Evolutionary conservation across 2,113 vertebrate species (phyloP).

Genomic region (Platichthys stellatus): DNA sequence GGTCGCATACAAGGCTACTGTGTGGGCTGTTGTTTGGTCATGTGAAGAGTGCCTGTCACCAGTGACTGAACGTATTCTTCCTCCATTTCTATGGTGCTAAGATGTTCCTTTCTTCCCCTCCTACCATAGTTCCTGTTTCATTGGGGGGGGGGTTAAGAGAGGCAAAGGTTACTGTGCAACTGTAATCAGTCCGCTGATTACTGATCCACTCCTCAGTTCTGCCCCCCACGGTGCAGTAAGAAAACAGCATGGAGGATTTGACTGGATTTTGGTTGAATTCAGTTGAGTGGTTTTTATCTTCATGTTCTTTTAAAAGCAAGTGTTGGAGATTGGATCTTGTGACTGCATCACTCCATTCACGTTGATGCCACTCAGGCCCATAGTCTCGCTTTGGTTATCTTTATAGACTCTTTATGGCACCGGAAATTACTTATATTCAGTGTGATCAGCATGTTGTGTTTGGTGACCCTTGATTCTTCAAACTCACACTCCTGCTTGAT

Average conservation of each 20-base stretch:
- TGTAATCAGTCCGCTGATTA: constrained; percentile 54
- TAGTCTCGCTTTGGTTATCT: constrained; percentile 42
- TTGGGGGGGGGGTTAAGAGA: constrained; percentile 21
- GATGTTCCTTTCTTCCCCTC: constrained; percentile 59
- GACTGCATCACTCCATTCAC: constrained; percentile 25
- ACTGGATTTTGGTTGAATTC: constrained; percentile 15
- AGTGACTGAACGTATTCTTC: constrained; percentile 77
- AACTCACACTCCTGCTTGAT: constrained; percentile 6
- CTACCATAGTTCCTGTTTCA: constrained; percentile 63
- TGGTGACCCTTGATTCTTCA: constrained; percentile 41
- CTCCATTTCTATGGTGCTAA: constrained; percentile 77
- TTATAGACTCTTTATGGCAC: constrained; percentile 38
- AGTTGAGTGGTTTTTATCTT: not conserved
- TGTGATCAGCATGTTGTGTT: constrained; percentile 11
- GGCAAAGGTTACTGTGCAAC: constrained; percentile 65
- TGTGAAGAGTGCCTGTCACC: constrained; percentile 77
- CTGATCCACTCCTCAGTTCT: constrained; percentile 16
- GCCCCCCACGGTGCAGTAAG: constrained; percentile 21
- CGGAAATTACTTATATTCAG: constrained; percentile 3
- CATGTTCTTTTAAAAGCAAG: not conserved
- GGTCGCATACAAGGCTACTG: constrained; percentile 65
- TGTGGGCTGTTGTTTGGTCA: constrained; percentile 69
- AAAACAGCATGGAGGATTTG: not conserved
- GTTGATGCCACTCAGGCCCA: not conserved
- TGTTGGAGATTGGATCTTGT: constrained; percentile 49